A percentile compares a stretch with the other conserved stretches of the same genome.
phyloP scores from a whole-genome alignment of 2,888 invertebrate species.

The Standfussiana lucernea region DNA sequence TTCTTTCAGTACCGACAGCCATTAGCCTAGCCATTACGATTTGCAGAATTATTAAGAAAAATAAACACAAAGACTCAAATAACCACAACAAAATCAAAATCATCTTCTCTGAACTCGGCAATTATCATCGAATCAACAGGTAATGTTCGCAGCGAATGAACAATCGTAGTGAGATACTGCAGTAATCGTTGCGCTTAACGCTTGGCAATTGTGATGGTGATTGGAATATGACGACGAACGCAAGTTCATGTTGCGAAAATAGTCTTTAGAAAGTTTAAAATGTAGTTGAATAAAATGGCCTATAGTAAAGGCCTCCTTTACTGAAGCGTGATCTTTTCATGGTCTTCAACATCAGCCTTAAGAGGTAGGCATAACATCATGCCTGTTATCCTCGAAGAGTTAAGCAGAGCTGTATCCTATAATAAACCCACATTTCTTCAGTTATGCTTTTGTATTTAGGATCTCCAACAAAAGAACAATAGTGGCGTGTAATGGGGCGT shows the following conservation, averaged over 20 bases:
- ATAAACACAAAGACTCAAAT: background rate
- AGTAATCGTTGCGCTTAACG: constrained; percentile 49
- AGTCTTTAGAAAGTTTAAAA: background rate
- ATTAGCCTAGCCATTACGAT: background rate
- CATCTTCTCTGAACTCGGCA: constrained; percentile 28
- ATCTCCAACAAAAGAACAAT: background rate
- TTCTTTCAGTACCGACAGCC: background rate
- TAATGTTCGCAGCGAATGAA: constrained; percentile 52
- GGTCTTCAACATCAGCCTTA: background rate
- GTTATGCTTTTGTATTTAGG: background rate
- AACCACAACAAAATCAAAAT: constrained; percentile 41
- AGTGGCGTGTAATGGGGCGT: background rate
- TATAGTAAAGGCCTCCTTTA: too few species aligned
- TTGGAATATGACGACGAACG: constrained; percentile 42
- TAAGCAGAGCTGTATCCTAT: background rate
- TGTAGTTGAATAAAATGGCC: background rate
- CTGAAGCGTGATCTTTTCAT: background rate
- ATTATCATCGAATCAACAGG: constrained; percentile 48
- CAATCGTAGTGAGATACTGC: constrained; percentile 39
- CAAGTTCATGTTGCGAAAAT: constrained; percentile 22
- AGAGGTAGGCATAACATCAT: background rate
- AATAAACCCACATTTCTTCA: background rate
- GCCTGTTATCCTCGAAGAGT: background rate
- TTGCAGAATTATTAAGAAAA: constrained; percentile 12
- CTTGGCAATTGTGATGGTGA: constrained; percentile 33